These are phyloP conservation scores for Apis mellifera DNA, from an alignment of 1,140 invertebrate species.

Conservation along the genomic window DNA sequence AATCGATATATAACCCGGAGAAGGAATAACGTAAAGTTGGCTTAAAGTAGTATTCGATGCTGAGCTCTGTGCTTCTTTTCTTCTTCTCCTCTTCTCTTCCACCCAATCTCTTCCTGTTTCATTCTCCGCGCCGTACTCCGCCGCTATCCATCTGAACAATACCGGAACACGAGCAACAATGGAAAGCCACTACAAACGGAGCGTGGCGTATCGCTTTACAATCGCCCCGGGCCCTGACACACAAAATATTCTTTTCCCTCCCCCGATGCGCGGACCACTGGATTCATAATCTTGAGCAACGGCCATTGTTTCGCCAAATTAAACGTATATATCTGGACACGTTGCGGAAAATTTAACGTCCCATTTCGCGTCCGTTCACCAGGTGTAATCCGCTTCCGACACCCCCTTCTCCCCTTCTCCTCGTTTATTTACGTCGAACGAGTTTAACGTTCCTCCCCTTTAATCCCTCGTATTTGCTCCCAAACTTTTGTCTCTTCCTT, in stretches of 20 bases:
- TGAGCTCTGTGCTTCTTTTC: conserved; percentile 6
- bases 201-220: conserved; percentile 51
- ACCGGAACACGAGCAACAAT: conserved; percentile 46
- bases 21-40: conserved; percentile 41
- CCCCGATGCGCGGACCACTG: conserved; percentile 10
- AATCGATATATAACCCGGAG: conserved; percentile 15
- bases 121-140: neutral
- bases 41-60: conserved; percentile 30
- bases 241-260: conserved; percentile 43
- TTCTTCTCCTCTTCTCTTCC: neutral
- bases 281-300: conserved; percentile 41
- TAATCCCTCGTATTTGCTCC: neutral
- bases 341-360: conserved; percentile 21
- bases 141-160: conserved; percentile 32
- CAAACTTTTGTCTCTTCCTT: neutral
- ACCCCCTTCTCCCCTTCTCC: neutral
- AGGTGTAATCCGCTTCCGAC: neutral
- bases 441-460: neutral
- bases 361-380: neutral
- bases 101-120: neutral
- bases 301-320: conserved; percentile 45
- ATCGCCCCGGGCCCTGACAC: conserved; percentile 45
- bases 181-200: conserved; percentile 42
- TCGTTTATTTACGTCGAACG: neutral
- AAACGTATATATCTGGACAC: conserved; percentile 41